A percentile compares a stretch with the other conserved stretches of the same genome.
Conservation (phyloP, 2,113 vertebrate species). For the Propithecus coquereli region DNA sequence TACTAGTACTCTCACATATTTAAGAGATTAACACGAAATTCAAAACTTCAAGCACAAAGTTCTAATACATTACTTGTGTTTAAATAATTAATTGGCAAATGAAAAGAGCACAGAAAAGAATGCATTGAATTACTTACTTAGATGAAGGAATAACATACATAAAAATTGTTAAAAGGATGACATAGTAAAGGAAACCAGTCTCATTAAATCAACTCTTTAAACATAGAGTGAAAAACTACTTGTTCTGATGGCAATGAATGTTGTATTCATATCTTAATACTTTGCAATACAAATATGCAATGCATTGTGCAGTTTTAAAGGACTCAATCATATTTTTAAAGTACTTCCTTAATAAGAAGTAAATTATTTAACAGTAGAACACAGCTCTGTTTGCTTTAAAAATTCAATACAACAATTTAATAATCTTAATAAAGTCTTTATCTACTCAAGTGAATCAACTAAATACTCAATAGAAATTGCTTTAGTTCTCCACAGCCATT, state of each 20-base stretch:
- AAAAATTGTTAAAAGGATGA: neutral
- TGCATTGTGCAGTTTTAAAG: slow-evolving; percentile 59
- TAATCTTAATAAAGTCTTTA: slow-evolving; percentile 77
- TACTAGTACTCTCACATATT: neutral
- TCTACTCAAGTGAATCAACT: slow-evolving; percentile 68
- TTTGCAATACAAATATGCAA: slow-evolving; percentile 60
- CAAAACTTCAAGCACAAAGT: neutral
- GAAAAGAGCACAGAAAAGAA: neutral
- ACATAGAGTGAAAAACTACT: neutral
- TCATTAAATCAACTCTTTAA: neutral
- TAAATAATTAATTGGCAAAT: neutral
- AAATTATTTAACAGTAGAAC: slow-evolving; percentile 75
- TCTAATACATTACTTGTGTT: neutral
- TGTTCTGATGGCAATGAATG: neutral
- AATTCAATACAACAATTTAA: slow-evolving; percentile 81
- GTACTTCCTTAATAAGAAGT: slow-evolving; percentile 79
- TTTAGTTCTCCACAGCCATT: slow-evolving; percentile 58
- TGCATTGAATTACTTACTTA: neutral
- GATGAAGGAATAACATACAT: neutral
- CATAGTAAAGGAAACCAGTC: neutral
- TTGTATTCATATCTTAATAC: slow-evolving; percentile 58
- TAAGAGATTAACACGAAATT: neutral
- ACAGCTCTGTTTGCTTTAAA: slow-evolving; percentile 77
- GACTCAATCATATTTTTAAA: slow-evolving; percentile 73
- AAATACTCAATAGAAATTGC: slow-evolving; percentile 68